Base-by-base conservation (phyloP, 2,888 invertebrate genomes). In the Acleris laterana region DNA sequence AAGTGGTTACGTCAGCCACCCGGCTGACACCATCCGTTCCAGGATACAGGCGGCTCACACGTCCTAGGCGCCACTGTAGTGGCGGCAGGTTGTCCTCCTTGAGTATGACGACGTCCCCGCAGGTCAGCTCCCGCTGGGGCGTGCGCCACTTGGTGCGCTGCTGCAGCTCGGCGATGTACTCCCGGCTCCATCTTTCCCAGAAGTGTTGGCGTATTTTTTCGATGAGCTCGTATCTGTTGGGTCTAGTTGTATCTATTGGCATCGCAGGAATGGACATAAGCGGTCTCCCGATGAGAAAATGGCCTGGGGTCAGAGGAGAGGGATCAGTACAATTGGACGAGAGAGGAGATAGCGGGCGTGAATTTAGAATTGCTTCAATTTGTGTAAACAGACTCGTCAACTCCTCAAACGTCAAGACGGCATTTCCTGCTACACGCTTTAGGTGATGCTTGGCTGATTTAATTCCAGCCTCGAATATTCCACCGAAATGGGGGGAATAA, bases 231-330 rank as follows among this genome's bases (percentile, higher is more conserved):
- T 48, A 48, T 48, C 48, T 48, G 19, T 48, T 48, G 16, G 48
- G 48, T 17, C 48, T 48, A 3, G 48, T 48, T 4, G 17, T 16
- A 6, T 48, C 16, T 16, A 48, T n/a, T 17, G 48, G 48, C n/a
- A n/a, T 3, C 17, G 48, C 19, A 6, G 48, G 48, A 5, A 48
- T 48, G 7, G 48, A 48, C n/a, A 17, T 6, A 16, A 48, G 48
- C 19, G 32, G 53, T 32, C 53, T 28, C 38, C 53, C 53, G 53
- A 53, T 53, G 11, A 53, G 17, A 53, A 53, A 53, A 17, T 53
- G 38, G 9, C 53, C 53, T 32, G 53, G 53, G 7, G 38, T 53
- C 28, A 53, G 53, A 16, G 53, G 53, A 38, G 53, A 32, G 1
- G 52, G 25, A 52, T 52, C 25, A 25, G 52, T n/a, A n/a, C n/a